phyloP scores from a whole-genome alignment of 2,888 invertebrate genomes.

The Arge pagana region DNA sequence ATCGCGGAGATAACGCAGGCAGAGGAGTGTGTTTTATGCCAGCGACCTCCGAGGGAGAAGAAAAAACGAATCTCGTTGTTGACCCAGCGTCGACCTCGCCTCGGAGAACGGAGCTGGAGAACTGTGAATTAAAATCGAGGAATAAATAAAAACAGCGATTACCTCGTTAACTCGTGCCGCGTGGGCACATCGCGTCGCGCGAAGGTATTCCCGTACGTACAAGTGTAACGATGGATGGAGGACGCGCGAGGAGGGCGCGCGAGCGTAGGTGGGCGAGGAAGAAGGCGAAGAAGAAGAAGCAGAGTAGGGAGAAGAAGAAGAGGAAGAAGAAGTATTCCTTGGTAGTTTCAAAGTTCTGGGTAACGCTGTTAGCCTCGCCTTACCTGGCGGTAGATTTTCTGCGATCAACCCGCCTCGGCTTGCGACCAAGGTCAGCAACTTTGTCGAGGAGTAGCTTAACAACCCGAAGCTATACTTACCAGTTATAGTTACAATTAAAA shows the following conservation, averaged over 20 bases:
- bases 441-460: slow-evolving; percentile 26
- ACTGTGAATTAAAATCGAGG: too few species aligned
- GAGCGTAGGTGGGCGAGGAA: slow-evolving; percentile 3
- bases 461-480: slow-evolving; percentile 25
- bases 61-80: too few species aligned
- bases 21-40: too few species aligned
- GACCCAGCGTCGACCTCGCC: too few species aligned
- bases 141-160: too few species aligned
- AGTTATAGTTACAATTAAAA: slow-evolving; percentile 40
- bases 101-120: too few species aligned
- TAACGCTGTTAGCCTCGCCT: neutral
- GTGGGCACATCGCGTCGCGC: too few species aligned
- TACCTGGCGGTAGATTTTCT: slow-evolving; percentile 23
- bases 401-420: slow-evolving; percentile 40
- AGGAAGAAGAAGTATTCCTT: slow-evolving; percentile 5
- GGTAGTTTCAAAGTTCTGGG: slow-evolving; percentile 5
- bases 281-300: neutral
- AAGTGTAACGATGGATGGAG: too few species aligned
- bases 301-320: slow-evolving; percentile 4
- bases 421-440: slow-evolving; percentile 46
- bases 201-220: too few species aligned
- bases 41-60: too few species aligned
- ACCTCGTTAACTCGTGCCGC: too few species aligned
- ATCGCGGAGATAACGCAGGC: too few species aligned
- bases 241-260: slow-evolving; percentile 23